Percentiles rank a stretch among this genome's conserved stretches.
Conservation (phyloP, 2,113 vertebrate species). For the Colinus virginianus region DNA sequence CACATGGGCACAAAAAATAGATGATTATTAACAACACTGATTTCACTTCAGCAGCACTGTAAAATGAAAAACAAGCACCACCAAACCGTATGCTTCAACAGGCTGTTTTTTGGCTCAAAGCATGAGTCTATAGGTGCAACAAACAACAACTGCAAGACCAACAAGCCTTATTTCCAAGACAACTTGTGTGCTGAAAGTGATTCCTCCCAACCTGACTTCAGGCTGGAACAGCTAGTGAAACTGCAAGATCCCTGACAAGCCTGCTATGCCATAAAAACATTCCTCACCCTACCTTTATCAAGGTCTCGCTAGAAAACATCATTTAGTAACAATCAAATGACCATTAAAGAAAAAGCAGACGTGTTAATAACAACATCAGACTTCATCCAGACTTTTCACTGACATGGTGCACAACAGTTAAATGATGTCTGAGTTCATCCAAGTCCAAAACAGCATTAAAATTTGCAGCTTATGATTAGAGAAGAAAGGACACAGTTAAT, state of each 20-base stretch:
- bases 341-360: not conserved
- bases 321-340: not conserved
- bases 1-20: not conserved
- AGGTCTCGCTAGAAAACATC: not conserved
- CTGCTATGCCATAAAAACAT: not conserved
- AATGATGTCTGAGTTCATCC: not conserved
- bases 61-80: not conserved
- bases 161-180: not conserved
- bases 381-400: not conserved
- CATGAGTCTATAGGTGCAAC: not conserved
- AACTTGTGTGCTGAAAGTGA: not conserved
- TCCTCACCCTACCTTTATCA: rapidly evolving
- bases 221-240: not conserved
- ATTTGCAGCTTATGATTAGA: not conserved
- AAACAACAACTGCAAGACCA: not conserved
- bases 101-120: not conserved
- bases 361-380: not conserved
- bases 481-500: not conserved
- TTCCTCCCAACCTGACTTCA: not conserved
- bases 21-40: not conserved
- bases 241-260: not conserved
- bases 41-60: not conserved
- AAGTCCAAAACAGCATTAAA: not conserved
- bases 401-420: not conserved
- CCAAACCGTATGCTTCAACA: not conserved